Conservation (phyloP, 2,797 vertebrate genomes). For the Gymnoscopelus microlampas region DNA sequence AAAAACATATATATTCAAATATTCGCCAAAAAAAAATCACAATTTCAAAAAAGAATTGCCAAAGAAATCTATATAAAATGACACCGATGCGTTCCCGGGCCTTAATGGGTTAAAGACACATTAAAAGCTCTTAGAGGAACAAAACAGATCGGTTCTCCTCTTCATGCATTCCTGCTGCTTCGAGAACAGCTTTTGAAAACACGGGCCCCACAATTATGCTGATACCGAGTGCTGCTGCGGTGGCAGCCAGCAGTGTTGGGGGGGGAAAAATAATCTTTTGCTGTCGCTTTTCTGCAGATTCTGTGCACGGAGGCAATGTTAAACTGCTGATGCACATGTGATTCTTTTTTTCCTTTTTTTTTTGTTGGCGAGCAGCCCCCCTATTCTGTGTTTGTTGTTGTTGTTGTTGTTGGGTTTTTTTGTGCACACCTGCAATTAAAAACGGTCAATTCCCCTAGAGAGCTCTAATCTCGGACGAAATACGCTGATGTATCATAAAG, state of each 20-base stretch:
- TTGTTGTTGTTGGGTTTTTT: slow-evolving; percentile 15
- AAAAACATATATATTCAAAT: too few species aligned
- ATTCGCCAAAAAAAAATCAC: too few species aligned
- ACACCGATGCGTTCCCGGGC: too few species aligned
- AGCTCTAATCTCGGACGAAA: slow-evolving; percentile 35
- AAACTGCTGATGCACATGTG: slow-evolving; percentile 38
- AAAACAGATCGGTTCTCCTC: slow-evolving; percentile 22
- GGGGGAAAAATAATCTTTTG: slow-evolving; percentile 4
- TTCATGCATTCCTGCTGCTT: slow-evolving; percentile 12
- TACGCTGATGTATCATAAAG: slow-evolving; percentile 54
- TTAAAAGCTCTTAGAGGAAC: slow-evolving; percentile 35
- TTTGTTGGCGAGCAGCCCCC: slow-evolving; percentile 8
- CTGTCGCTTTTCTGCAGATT: slow-evolving; percentile 14
- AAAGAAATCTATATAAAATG: too few species aligned
- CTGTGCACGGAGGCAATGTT: slow-evolving; percentile 8
- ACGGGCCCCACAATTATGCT: slow-evolving; percentile 21
- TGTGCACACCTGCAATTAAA: slow-evolving; percentile 48
- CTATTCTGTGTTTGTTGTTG: slow-evolving; percentile 1
- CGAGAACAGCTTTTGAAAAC: slow-evolving; percentile 5
- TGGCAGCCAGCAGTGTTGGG: neutral
- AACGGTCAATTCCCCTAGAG: slow-evolving; percentile 28
- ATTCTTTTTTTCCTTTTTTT: slow-evolving; percentile 4
- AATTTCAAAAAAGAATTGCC: too few species aligned
- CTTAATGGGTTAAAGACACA: slow-evolving; percentile 15
- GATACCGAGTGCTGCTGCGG: slow-evolving; percentile 17